Evolutionary conservation across 2,113 vertebrate genomes (phyloP).

Genomic region (Danionella cerebrum): DNA sequence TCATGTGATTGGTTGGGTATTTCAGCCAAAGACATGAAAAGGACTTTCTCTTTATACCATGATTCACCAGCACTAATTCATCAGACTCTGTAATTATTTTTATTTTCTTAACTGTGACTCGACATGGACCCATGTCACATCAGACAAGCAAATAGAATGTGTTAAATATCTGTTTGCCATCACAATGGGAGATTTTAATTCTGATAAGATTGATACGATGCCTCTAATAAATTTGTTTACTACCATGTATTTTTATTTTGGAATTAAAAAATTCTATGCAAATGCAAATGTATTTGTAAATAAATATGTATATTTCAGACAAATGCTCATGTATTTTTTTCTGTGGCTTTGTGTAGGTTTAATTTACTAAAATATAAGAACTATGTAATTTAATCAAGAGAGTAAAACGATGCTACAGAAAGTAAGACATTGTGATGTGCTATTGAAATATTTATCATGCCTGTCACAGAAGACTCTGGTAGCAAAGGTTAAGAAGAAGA

Average conservation of each 20-base stretch:
- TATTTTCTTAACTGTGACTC: slow-evolving; percentile 8
- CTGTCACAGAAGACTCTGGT: too few relatives aligned
- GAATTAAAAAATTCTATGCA: slow-evolving; percentile 59
- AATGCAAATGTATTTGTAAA: slow-evolving; percentile 61
- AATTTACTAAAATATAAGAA: too few relatives aligned
- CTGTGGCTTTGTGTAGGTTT: too few relatives aligned
- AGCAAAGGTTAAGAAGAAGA: too few relatives aligned
- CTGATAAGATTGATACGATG: slow-evolving; percentile 15
- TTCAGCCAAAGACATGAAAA: background rate
- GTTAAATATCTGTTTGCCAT: slow-evolving; percentile 26
- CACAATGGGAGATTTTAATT: slow-evolving; percentile 23
- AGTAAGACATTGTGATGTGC: too few relatives aligned
- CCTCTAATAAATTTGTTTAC: slow-evolving; percentile 52
- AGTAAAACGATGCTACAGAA: too few relatives aligned
- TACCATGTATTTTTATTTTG: slow-evolving; percentile 51
- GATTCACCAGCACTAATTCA: background rate
- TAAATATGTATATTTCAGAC: slow-evolving; percentile 66
- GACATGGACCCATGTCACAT: background rate
- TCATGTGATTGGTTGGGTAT: background rate
- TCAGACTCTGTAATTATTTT: background rate
- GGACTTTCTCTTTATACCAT: background rate
- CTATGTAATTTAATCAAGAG: too few relatives aligned
- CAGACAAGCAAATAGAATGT: slow-evolving; percentile 10
- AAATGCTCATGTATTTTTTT: background rate
- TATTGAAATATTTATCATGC: too few relatives aligned